Base-by-base conservation (phyloP, 2,797 vertebrate species). In the Falco naumanni region DNA sequence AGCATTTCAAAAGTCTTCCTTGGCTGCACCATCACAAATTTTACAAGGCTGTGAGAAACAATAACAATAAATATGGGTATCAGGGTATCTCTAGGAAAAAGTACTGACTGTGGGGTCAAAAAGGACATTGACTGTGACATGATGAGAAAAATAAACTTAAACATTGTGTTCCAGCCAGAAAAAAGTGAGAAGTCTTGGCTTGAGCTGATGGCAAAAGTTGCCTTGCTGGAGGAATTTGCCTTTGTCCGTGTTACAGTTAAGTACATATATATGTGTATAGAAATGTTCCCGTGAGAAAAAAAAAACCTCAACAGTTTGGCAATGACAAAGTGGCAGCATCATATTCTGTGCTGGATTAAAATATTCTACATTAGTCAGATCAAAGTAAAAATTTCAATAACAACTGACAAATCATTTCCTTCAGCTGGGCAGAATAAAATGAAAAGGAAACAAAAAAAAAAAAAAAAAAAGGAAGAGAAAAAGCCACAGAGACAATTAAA, bases 371-470 rank as follows among this genome's bases (percentile, higher is more conserved):
- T 63, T 86, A 74, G 18, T 33, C 47, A 95, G 66, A 96, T 94
- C 60, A 96, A 95, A 96, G 87, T 66, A 91, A 93, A 96, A 45
- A 54, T 72, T 80, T 90, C 80, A 85, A 11, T 87, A 94, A 79
- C 37, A 95, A 25, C 56, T 66, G 60, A 86, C 53, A 87, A 86
- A 76, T 90, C 79, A 34, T 77, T 85, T 94, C 86, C 74, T 87
- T 75, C 78, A 96, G 45, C 37, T 84, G 65, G 39, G 31, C 51
- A 94, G 66, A 94, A 89, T 5, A 90, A n/a, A 95, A 94, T 72
- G 33, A 90, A 84, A 88, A 94, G 39, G 25, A 87, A 71, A 45
- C 87, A 85, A 9, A 87, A 83, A 75, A 66, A 80, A 45, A 45
- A 34, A 85, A 9, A 87, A 83, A 75, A 66, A 80, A 45, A 22